A percentile compares a stretch with the other conserved stretches of the same genome.
phyloP scores from a whole-genome alignment of 2,888 invertebrate species.

The Brachypalpus laphriformis region DNA sequence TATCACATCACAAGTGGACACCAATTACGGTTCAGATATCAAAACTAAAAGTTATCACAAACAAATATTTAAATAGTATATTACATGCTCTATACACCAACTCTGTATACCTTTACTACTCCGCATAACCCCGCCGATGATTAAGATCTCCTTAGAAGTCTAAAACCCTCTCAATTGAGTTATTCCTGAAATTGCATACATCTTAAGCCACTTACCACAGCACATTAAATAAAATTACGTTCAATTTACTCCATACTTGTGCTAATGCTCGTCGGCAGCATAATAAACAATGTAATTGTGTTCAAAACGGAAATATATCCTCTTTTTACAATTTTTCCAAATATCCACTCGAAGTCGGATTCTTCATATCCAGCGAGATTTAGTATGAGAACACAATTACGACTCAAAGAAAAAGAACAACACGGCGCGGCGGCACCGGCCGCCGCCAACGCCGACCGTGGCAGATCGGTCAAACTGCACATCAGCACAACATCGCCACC shows the following conservation, averaged over 20 bases:
- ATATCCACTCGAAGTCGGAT: conserved; percentile 2
- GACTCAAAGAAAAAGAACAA: neutral
- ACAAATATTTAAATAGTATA: no score
- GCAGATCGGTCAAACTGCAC: conserved; percentile 51
- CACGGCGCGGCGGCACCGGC: conserved; percentile 9
- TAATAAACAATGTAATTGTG: conserved; percentile 45
- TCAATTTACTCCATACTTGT: conserved; percentile 66
- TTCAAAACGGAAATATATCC: conserved; percentile 37
- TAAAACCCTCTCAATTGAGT: conserved; percentile 54
- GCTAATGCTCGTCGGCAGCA: conserved; percentile 55
- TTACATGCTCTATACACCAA: no score
- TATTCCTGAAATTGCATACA: conserved; percentile 59
- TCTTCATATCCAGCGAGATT: neutral
- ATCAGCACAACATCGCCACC: conserved; percentile 69
- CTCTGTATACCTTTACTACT: neutral
- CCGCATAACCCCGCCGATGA: neutral
- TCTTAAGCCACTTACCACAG: conserved; percentile 59
- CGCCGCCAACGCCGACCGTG: conserved; percentile 42
- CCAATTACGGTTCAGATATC: no score
- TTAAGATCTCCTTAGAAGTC: conserved; percentile 12
- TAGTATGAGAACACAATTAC: conserved; percentile 7
- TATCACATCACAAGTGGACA: no score
- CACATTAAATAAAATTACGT: conserved; percentile 63
- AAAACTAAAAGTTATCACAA: no score
- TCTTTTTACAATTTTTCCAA: conserved; percentile 4